Conservation (phyloP, 2,888 invertebrate species). For the Bedellia somnulentella region DNA sequence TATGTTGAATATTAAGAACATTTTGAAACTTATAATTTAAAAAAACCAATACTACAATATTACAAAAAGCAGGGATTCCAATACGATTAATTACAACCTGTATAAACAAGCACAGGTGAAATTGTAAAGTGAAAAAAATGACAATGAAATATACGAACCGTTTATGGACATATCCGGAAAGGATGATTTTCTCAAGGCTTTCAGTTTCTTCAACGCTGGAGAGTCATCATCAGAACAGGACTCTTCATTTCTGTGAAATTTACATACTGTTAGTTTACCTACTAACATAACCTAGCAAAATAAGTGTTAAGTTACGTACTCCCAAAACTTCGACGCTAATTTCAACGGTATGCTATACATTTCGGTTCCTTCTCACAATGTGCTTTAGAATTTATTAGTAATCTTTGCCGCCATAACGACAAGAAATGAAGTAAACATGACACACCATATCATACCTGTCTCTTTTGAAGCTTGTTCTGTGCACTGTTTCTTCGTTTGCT, state of each 20-base stretch:
- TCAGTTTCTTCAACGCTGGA: constrained; percentile 38
- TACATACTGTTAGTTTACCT: constrained; percentile 6
- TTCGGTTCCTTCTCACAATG: constrained; percentile 13
- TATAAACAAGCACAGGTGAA: too few relatives aligned
- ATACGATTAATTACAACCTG: too few relatives aligned
- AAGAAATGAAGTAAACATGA: constrained; percentile 41
- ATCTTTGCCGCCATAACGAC: constrained; percentile 55
- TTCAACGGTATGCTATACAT: constrained; percentile 39
- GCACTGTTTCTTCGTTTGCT: constrained; percentile 27
- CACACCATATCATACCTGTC: constrained; percentile 46
- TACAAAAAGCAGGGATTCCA: too few relatives aligned
- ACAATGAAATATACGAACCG: too few relatives aligned
- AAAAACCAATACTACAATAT: too few relatives aligned
- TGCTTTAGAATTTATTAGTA: constrained; percentile 19
- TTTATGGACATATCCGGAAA: constrained; percentile 30
- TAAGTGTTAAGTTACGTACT: constrained; percentile 20
- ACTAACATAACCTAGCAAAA: not conserved
- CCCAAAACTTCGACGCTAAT: constrained; percentile 40
- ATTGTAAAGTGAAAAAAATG: too few relatives aligned
- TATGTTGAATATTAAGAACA: too few relatives aligned
- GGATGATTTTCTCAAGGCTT: constrained; percentile 28
- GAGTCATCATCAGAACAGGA: constrained; percentile 36
- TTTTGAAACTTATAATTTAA: too few relatives aligned
- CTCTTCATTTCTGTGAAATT: constrained; percentile 40
- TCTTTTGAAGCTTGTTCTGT: constrained; percentile 40